Conservation (phyloP, 64 coral and sea anemone species). For the Montipora efflorescens region DNA sequence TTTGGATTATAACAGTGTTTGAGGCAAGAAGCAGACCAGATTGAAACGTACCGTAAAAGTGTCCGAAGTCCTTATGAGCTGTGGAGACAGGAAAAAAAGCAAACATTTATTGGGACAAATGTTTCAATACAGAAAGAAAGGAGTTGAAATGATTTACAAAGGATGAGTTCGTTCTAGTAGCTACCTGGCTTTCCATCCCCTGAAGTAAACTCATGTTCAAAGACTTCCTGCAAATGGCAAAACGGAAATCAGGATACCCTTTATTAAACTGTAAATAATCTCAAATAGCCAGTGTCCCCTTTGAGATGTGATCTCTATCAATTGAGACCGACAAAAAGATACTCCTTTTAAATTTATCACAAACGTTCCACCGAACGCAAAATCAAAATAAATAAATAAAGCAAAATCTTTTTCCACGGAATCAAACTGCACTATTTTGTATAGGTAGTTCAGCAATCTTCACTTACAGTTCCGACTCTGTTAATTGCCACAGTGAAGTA, state of each 20-base stretch:
- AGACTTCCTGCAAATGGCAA: constrained; percentile 70
- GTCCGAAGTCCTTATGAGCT: constrained; percentile 99
- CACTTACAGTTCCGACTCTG: constrained; percentile 96
- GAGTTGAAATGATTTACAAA: background rate
- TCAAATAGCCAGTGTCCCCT: background rate
- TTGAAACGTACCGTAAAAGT: constrained; percentile 93
- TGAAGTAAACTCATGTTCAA: constrained; percentile 97
- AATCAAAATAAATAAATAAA: background rate
- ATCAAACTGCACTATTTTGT: too few relatives aligned
- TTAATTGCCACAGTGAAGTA: constrained; percentile 97
- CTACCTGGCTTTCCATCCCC: constrained; percentile 99
- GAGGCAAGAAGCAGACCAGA: too few relatives aligned
- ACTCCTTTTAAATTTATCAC: background rate
- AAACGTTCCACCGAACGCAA: background rate
- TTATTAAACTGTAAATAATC: too few relatives aligned
- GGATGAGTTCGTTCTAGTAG: background rate
- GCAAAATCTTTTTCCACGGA: too few relatives aligned
- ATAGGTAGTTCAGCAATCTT: too few relatives aligned
- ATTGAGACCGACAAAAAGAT: background rate
- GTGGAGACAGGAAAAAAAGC: background rate
- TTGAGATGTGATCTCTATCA: background rate
- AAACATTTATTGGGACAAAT: background rate
- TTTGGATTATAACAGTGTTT: too few relatives aligned
- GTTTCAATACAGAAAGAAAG: background rate
- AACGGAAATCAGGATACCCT: background rate